A percentile compares a stretch with the other conserved stretches of the same genome.
These are phyloP conservation scores for Triplophysa yarkandensis DNA, from an alignment of 2,797 vertebrate species.

Conservation along the genomic window DNA sequence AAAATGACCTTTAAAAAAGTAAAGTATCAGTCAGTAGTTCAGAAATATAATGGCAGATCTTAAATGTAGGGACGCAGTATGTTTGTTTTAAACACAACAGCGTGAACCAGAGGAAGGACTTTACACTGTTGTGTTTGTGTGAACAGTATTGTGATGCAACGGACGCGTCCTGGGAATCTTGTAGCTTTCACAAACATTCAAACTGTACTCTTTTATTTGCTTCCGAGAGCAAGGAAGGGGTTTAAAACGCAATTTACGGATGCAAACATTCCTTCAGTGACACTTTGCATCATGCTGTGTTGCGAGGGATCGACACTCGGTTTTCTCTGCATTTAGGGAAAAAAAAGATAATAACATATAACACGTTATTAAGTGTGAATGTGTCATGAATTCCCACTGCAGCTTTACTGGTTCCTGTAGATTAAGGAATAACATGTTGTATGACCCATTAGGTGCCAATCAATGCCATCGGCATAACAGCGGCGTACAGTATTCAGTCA, in stretches of 20 bases:
- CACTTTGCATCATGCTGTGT: neutral
- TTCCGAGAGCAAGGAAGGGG: neutral
- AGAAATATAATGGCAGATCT: conserved; percentile 7
- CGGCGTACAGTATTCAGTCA: conserved; percentile 13
- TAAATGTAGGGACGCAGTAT: conserved; percentile 31
- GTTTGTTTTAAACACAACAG: conserved; percentile 44
- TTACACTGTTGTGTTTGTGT: conserved; percentile 31
- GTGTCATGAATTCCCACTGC: neutral
- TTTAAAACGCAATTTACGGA: neutral
- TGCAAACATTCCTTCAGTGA: neutral
- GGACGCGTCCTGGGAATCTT: conserved; percentile 33
- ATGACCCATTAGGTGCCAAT: neutral
- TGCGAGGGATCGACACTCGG: neutral
- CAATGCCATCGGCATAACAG: neutral
- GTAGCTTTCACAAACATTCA: neutral
- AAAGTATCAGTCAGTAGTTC: conserved; percentile 6
- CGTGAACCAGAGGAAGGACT: conserved; percentile 50
- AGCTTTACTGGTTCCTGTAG: neutral
- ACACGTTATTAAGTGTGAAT: neutral
- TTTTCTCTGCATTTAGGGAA: neutral
- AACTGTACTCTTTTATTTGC: neutral
- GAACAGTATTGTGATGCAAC: conserved; percentile 47
- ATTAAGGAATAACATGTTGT: neutral
- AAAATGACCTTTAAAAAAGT: conserved; percentile 2
- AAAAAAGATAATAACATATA: neutral